Evolutionary conservation across 2,888 invertebrate genomes (phyloP).

Genomic region (Quadroppia sp.): DNA sequence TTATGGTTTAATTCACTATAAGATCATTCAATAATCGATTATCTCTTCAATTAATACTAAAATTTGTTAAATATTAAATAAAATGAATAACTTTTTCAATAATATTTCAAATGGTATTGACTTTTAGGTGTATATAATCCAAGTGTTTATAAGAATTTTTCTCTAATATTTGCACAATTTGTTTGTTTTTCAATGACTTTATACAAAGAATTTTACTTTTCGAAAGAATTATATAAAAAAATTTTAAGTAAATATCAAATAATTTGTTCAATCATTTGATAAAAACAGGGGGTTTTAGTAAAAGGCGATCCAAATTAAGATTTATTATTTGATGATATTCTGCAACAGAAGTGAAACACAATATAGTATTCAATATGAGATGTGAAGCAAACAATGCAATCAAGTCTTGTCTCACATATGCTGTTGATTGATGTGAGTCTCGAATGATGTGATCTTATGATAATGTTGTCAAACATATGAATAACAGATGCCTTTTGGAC

Average conservation of each 20-base stretch:
- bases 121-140: no score
- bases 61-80: no score
- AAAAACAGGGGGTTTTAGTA: neutral
- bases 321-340: constrained; percentile 34
- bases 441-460: neutral
- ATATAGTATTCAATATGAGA: constrained; percentile 2
- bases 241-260: neutral
- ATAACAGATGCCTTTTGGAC: constrained; percentile 8
- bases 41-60: no score
- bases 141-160: no score
- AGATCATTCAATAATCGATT: no score
- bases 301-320: constrained; percentile 1
- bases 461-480: neutral
- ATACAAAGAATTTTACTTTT: neutral
- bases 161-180: no score
- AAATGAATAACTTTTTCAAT: no score
- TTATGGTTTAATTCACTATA: neutral
- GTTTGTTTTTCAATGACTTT: no score
- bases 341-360: neutral
- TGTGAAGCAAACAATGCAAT: constrained; percentile 13
- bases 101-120: no score
- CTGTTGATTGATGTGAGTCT: constrained; percentile 24
- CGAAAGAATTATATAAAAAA: neutral
- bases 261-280: constrained; percentile 6
- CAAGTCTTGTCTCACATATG: constrained; percentile 25